These are phyloP conservation scores for Papilio polytes DNA, from an alignment of 1,140 invertebrate genomes.

Conservation along the genomic window DNA sequence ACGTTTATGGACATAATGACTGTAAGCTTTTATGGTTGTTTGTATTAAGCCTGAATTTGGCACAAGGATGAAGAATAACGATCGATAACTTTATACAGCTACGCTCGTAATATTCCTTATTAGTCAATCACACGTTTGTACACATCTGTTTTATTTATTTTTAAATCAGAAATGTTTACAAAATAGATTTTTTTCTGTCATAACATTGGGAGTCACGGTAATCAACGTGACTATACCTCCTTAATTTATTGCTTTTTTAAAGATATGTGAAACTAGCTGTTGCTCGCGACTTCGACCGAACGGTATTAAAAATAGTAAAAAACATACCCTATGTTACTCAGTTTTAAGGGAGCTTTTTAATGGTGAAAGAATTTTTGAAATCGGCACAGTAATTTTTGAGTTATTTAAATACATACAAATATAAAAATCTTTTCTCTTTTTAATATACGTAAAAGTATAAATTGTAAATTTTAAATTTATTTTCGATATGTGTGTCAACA, in stretches of 20 bases:
- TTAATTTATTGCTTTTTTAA: background rate
- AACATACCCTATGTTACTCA: too few species aligned
- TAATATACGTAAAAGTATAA: too few species aligned
- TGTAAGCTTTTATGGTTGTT: slow-evolving; percentile 13
- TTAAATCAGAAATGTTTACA: background rate
- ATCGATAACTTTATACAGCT: background rate
- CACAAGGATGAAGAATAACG: slow-evolving; percentile 27
- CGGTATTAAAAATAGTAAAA: too few species aligned
- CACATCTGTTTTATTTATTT: background rate
- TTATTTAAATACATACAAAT: too few species aligned
- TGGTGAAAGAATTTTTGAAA: too few species aligned
- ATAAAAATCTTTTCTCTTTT: too few species aligned
- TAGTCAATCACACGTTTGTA: background rate
- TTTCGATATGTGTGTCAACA: background rate
- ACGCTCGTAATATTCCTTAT: slow-evolving; percentile 12
- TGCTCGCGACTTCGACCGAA: too few species aligned
- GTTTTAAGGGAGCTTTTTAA: too few species aligned
- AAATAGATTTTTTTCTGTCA: background rate
- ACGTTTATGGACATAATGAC: background rate
- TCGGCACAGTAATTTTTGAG: too few species aligned
- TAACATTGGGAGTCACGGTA: background rate
- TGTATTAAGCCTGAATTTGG: slow-evolving; percentile 25
- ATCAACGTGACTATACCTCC: background rate
- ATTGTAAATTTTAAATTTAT: background rate
- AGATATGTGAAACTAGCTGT: background rate